phyloP scores from a whole-genome alignment of 2,888 invertebrate genomes.

The Folsomia candida region DNA sequence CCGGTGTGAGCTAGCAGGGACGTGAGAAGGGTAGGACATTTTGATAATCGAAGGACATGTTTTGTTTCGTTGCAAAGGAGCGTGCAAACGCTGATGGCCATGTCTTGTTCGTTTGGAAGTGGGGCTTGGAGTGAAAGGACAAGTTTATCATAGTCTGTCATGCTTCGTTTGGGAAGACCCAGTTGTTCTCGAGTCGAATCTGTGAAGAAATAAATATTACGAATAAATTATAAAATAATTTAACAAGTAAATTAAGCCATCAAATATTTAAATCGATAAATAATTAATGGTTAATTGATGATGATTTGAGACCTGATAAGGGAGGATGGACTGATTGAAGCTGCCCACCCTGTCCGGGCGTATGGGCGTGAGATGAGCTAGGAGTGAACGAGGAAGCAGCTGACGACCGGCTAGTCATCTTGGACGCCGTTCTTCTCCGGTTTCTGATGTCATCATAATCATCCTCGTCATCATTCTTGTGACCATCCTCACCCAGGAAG shows the following conservation, averaged over 20 bases:
- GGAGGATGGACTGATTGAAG: not conserved
- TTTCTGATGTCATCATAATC: slow-evolving; percentile 62
- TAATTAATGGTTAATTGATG: too few species aligned
- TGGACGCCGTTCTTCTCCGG: slow-evolving; percentile 59
- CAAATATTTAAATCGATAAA: too few species aligned
- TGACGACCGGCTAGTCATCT: slow-evolving; percentile 12
- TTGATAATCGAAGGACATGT: slow-evolving; percentile 78
- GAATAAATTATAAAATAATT: not conserved
- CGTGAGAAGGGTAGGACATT: slow-evolving; percentile 81
- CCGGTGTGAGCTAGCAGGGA: slow-evolving; percentile 91
- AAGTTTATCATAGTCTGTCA: slow-evolving; percentile 74
- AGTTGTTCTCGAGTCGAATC: slow-evolving; percentile 46
- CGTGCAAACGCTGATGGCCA: slow-evolving; percentile 95
- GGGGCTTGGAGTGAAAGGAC: slow-evolving; percentile 91
- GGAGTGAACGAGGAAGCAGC: slow-evolving; percentile 56
- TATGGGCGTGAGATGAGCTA: slow-evolving; percentile 6
- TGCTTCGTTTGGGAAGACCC: slow-evolving; percentile 65
- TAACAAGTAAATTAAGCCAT: too few species aligned
- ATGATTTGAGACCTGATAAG: slow-evolving; percentile 1
- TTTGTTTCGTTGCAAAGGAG: slow-evolving; percentile 91
- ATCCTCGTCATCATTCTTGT: slow-evolving; percentile 73
- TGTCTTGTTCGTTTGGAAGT: slow-evolving; percentile 96
- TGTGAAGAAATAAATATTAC: not conserved
- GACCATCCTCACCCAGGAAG: slow-evolving; percentile 85
- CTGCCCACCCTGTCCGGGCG: slow-evolving; percentile 17